These are phyloP conservation scores for Scaeva pyrastri DNA, from an alignment of 2,888 invertebrate genomes.

Conservation along the genomic window DNA sequence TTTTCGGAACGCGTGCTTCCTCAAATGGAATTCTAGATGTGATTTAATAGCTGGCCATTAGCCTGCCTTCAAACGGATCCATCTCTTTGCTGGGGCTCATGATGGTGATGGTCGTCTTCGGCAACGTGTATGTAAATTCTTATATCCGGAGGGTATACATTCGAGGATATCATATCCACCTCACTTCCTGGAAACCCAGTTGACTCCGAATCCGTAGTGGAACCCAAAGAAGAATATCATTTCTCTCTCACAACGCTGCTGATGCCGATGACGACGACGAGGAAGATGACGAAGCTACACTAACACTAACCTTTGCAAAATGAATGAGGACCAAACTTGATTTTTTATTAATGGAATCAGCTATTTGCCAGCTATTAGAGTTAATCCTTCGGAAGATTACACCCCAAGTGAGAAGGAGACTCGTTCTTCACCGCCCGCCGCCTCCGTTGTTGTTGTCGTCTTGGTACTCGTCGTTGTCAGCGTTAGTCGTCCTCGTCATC, in stretches of 20 bases:
- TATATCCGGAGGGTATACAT: conserved; percentile 71
- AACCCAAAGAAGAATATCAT: conserved; percentile 16
- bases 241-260: conserved; percentile 1
- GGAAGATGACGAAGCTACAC: background rate
- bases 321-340: conserved; percentile 73
- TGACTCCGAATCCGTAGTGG: conserved; percentile 35
- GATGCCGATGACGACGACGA: too few species aligned
- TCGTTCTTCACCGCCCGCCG: background rate
- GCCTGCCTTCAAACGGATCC: conserved; percentile 71
- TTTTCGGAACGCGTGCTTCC: conserved; percentile 38
- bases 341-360: conserved; percentile 77
- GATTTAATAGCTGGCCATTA: conserved; percentile 78
- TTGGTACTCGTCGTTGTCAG: background rate
- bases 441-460: background rate
- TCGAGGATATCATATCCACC: conserved; percentile 71
- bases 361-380: conserved; percentile 77
- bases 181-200: conserved; percentile 71
- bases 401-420: conserved; percentile 56
- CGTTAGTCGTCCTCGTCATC: background rate
- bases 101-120: conserved; percentile 17
- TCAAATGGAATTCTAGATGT: conserved; percentile 78
- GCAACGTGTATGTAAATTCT: conserved; percentile 71
- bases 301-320: conserved; percentile 50
- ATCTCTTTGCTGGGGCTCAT: conserved; percentile 33
- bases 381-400: conserved; percentile 76